Percentiles rank a stretch among this genome's conserved stretches.
Evolutionary conservation across 1,140 invertebrate genomes (phyloP).

Genomic region (Notospermus geniculatus): DNA sequence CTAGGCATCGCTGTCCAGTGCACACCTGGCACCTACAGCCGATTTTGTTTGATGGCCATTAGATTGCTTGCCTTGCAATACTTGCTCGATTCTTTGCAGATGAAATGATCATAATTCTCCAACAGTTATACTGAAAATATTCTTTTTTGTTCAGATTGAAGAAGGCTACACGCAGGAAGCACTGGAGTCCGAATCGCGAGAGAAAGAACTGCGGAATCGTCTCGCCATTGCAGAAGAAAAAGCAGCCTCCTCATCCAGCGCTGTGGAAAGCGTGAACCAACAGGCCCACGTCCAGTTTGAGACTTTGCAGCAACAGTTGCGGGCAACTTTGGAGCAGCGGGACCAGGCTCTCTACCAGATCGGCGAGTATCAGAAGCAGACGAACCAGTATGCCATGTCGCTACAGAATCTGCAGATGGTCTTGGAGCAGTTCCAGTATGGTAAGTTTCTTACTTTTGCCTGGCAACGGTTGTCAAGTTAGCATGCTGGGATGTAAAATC

Average conservation of each 20-base stretch:
- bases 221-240: slow-evolving; percentile 75
- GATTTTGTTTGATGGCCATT: no score
- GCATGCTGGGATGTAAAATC: no score
- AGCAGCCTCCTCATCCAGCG: slow-evolving; percentile 71
- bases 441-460: slow-evolving; percentile 64
- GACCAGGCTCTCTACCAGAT: slow-evolving; percentile 75
- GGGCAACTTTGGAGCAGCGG: slow-evolving; percentile 70
- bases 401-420: slow-evolving; percentile 84
- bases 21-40: no score
- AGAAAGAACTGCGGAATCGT: slow-evolving; percentile 69
- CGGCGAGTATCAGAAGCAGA: slow-evolving; percentile 72
- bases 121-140: no score
- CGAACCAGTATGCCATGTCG: slow-evolving; percentile 71
- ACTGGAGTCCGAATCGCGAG: slow-evolving; percentile 72
- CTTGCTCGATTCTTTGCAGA: no score
- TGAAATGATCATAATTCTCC: no score
- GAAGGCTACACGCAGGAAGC: slow-evolving; percentile 83
- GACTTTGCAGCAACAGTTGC: slow-evolving; percentile 77
- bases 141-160: slow-evolving; percentile 65
- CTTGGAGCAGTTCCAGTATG: slow-evolving; percentile 87
- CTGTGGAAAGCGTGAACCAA: slow-evolving; percentile 78
- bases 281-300: slow-evolving; percentile 82
- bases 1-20: no score
- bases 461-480: no score
- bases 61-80: no score